Evolutionary conservation across 1,140 invertebrate genomes (phyloP).

Genomic region (Lasioglossum albipes): DNA sequence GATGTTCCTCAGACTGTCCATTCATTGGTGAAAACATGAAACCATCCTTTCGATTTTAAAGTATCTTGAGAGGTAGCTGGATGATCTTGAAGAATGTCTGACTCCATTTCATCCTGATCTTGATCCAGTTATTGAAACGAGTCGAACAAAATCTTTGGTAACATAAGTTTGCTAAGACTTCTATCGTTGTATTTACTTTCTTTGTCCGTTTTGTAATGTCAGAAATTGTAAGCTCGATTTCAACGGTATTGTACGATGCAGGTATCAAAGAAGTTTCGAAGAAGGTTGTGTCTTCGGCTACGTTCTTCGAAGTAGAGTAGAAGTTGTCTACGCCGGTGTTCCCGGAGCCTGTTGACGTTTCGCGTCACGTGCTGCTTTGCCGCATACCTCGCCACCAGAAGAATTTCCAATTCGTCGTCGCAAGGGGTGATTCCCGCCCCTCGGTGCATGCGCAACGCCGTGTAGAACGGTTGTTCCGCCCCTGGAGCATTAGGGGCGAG

Average conservation of each 20-base stretch:
- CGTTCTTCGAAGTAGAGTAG: background rate
- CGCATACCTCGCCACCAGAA: background rate
- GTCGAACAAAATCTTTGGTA: background rate
- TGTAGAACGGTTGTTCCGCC: constrained; percentile 42
- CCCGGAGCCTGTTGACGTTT: constrained; percentile 27
- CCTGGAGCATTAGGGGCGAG: constrained; percentile 18
- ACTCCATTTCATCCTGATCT: background rate
- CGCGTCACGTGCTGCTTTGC: constrained; percentile 46
- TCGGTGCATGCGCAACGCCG: constrained; percentile 43
- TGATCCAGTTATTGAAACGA: background rate
- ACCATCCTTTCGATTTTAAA: background rate
- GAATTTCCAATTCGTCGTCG: constrained; percentile 37
- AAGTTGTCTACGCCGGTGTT: background rate
- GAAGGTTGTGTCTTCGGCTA: background rate
- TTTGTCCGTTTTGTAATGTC: too few species aligned
- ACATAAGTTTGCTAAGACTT: background rate
- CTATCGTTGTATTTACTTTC: too few species aligned
- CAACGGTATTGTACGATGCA: background rate
- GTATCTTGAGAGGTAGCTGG: background rate
- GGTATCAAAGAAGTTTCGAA: background rate
- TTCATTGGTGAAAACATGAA: too few species aligned
- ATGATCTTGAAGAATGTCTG: background rate
- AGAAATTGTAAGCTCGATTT: background rate
- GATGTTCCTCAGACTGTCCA: background rate
- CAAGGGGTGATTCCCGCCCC: constrained; percentile 44